These are phyloP conservation scores for Eospalax fontanierii DNA, from an alignment of 2,797 vertebrate species.

Conservation along the genomic window DNA sequence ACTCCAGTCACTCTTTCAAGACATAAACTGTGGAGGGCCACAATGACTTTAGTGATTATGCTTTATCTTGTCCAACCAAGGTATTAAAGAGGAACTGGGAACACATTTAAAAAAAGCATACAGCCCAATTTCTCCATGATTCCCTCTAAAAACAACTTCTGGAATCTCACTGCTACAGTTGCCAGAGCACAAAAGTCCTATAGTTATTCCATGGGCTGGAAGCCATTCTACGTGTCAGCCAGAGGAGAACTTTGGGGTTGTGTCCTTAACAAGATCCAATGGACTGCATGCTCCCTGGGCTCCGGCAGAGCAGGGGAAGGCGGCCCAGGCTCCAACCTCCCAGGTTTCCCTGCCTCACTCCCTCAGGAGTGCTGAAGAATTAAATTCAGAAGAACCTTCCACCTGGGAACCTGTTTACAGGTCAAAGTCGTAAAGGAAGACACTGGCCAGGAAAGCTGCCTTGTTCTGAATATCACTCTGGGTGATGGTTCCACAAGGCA, in stretches of 20 bases:
- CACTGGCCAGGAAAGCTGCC: neutral
- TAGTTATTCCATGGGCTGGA: neutral
- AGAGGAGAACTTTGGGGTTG: neutral
- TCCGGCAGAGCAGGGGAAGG: neutral
- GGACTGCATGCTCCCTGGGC: neutral
- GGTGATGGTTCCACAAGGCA: neutral
- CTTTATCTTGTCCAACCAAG: slow-evolving; percentile 84
- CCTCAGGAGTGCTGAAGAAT: neutral
- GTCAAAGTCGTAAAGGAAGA: neutral
- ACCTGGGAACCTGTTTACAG: accelerated
- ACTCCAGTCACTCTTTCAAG: slow-evolving; percentile 80
- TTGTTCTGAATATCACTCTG: neutral
- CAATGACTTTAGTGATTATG: slow-evolving; percentile 78
- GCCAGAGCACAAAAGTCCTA: slow-evolving; percentile 63
- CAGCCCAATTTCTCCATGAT: slow-evolving; percentile 83
- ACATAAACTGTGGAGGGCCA: slow-evolving; percentile 75
- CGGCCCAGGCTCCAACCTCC: neutral
- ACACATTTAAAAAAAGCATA: slow-evolving; percentile 78
- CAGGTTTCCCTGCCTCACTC: neutral
- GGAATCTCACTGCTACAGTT: slow-evolving; percentile 68
- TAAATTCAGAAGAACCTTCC: neutral
- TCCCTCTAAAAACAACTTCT: slow-evolving; percentile 82
- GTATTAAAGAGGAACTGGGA: slow-evolving; percentile 82
- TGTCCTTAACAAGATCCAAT: neutral
- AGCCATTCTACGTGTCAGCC: accelerated